A percentile compares a stretch with the other conserved stretches of the same genome.
Evolutionary conservation across 2,797 vertebrate genomes (phyloP).

Genomic region (Scyliorhinus canicula): DNA sequence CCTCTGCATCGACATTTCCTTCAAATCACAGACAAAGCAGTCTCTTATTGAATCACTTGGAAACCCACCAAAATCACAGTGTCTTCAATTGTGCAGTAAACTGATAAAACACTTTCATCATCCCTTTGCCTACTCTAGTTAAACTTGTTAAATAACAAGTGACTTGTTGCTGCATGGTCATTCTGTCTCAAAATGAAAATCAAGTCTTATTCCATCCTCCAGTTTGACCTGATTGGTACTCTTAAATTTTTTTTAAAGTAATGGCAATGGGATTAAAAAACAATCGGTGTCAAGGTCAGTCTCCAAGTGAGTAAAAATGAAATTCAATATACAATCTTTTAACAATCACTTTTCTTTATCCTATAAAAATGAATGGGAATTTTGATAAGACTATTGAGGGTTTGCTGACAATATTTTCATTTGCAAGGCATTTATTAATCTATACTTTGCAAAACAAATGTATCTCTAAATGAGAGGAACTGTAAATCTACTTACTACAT

Average conservation of each 20-base stretch:
- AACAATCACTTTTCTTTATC: neutral
- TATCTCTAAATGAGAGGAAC: neutral
- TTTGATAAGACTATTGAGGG: neutral
- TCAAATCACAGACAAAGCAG: neutral
- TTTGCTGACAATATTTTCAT: neutral
- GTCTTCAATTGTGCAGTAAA: neutral
- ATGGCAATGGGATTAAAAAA: neutral
- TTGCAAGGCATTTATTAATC: neutral
- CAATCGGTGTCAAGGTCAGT: neutral
- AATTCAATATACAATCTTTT: neutral
- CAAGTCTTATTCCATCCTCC: neutral
- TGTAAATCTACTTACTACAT: neutral
- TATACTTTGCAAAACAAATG: neutral
- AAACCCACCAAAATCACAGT: neutral
- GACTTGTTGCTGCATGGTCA: neutral
- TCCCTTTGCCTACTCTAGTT: neutral
- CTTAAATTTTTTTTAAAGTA: neutral
- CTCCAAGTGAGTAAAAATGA: neutral
- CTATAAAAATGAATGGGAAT: neutral
- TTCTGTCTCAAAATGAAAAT: neutral
- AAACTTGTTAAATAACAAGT: neutral
- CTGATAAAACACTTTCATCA: neutral
- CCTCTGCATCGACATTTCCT: neutral
- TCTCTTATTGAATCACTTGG: neutral
- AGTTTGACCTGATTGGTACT: neutral